Conservation (phyloP, 1,140 invertebrate genomes). For the Drosophila busckii region DNA sequence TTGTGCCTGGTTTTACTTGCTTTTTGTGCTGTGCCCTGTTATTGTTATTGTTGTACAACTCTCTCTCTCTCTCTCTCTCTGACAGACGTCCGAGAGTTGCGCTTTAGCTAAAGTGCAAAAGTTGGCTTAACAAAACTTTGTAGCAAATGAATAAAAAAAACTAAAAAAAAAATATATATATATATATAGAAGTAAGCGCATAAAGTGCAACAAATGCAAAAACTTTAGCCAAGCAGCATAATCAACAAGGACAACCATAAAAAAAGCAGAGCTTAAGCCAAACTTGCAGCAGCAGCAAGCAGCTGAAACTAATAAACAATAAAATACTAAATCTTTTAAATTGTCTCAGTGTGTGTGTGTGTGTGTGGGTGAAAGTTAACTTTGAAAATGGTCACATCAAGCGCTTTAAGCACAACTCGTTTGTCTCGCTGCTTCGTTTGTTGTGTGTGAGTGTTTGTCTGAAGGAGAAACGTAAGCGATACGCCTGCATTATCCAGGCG, state of each 20-base stretch:
- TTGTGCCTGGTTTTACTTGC: conserved; percentile 3
- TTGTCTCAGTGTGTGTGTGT: background rate
- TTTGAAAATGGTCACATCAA: conserved; percentile 71
- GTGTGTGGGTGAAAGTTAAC: conserved; percentile 29
- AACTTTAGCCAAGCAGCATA: conserved; percentile 20
- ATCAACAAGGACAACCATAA: background rate
- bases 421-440: too few relatives aligned
- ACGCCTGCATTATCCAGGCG: conserved; percentile 52
- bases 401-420: conserved; percentile 58
- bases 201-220: conserved; percentile 46
- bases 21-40: background rate
- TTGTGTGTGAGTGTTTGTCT: too few relatives aligned
- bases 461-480: conserved; percentile 31
- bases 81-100: conserved; percentile 11
- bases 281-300: conserved; percentile 18
- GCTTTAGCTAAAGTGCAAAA: conserved; percentile 38
- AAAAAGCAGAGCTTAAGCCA: conserved; percentile 11
- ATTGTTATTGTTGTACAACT: conserved; percentile 34
- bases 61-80: too few relatives aligned
- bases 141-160: conserved; percentile 32
- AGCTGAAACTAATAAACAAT: conserved; percentile 36
- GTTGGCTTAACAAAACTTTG: conserved; percentile 31
- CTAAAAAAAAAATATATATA: background rate
- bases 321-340: conserved; percentile 35
- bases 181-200: conserved; percentile 38